A percentile compares a stretch with the other conserved stretches of the same genome.
These are phyloP conservation scores for Drosophila recens DNA, from an alignment of 2,888 invertebrate genomes.

Conservation along the genomic window DNA sequence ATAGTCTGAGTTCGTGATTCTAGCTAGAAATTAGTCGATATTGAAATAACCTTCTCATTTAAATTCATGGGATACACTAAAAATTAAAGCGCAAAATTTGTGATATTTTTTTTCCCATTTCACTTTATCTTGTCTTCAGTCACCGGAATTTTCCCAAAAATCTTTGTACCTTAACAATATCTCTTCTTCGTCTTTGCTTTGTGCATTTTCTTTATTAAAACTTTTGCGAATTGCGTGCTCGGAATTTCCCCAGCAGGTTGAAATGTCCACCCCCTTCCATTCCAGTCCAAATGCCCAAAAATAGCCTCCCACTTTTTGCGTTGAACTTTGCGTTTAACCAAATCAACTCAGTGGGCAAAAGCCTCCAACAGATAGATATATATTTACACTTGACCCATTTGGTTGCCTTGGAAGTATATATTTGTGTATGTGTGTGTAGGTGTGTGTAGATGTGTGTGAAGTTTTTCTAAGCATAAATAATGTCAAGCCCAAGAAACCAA, in stretches of 20 bases:
- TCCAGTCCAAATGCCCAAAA: not conserved
- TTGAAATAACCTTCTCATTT: not conserved
- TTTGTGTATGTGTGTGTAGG: slow-evolving; percentile 7
- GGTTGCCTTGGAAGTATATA: slow-evolving; percentile 39
- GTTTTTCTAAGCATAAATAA: slow-evolving; percentile 49
- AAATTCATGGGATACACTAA: not conserved
- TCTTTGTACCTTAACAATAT: slow-evolving; percentile 1
- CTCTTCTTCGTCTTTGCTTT: not conserved
- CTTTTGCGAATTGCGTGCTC: slow-evolving; percentile 33
- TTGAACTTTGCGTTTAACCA: slow-evolving; percentile 53
- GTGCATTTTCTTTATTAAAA: slow-evolving; percentile 17
- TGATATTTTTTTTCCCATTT: not conserved
- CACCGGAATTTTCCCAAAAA: not conserved
- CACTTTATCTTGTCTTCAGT: not conserved
- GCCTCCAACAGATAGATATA: slow-evolving; percentile 11
- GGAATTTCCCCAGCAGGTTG: slow-evolving; percentile 21
- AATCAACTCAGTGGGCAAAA: slow-evolving; percentile 28
- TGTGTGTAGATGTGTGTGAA: slow-evolving; percentile 12
- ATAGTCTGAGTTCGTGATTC: not conserved
- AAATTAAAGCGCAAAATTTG: not conserved
- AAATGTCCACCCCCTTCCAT: not conserved
- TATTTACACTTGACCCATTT: slow-evolving; percentile 74
- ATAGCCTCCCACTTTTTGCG: slow-evolving; percentile 45
- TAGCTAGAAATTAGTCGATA: not conserved
- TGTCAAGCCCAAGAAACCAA: slow-evolving; percentile 59